Evolutionary conservation across 92 coral and sea anemone species (phyloP), one percentile per base, ranked within the genome.

Genomic region (Pocillopora grandis): DNA sequence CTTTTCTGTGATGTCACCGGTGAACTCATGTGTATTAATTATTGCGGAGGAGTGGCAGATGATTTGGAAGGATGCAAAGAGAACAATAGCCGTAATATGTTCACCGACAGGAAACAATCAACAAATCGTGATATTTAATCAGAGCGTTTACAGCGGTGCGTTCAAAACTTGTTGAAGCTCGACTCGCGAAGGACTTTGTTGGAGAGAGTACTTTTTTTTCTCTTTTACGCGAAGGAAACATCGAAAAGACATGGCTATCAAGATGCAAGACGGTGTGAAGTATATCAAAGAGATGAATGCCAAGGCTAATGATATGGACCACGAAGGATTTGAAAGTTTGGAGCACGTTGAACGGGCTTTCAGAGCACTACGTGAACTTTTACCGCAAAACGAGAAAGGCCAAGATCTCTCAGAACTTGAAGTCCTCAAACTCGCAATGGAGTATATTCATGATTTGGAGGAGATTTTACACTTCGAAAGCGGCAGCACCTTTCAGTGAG

Each of bases 351-450:
- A 86, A 16, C 66, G 90, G 48, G 92, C 92, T 2, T 90, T 90
- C 62, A 59, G 85, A 12, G 90, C 83, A 14, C 71, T 90, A 5
- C 77, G 90, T 64, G 84, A 72, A n/a, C 80, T 85, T 12, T 84
- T 90, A 23, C 92, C 92, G 6, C 82, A 72, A 31, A 65, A 72
- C 66, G 92, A 81, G 75, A 56, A 56, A 76, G 66, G 80, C 18
- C 82, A 90, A 77, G 77, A 86, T n/a, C 85, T 90, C 35, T 76
- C 92, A 7, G 92, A 90, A 15, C 84, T 90, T 14, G 92, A 90
- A 58, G 87, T 90, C 8, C 78, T 90, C 14, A 84, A 71, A 16
- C 90, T 86, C 20, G 92, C 92, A 14, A 75, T 86, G 69, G 92
- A 90, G 48, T 90, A 90, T 57, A 90, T 90, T 27, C 88, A 77